phyloP scores from a whole-genome alignment of 2,797 vertebrate species.

The Fistularia commersonii region DNA sequence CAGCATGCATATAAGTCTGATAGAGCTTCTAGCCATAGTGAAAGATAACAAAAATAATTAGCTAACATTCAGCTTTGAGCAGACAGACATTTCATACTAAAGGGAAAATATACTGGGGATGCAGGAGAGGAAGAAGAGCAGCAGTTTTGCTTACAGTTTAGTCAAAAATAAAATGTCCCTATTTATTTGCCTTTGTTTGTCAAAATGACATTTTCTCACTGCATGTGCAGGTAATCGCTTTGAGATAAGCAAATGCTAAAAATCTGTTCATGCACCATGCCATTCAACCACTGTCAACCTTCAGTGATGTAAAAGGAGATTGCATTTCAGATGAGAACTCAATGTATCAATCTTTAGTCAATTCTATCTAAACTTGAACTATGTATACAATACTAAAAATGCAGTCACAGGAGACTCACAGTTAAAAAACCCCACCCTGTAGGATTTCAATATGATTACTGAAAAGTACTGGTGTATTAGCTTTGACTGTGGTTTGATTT shows the following conservation, averaged over 20 bases:
- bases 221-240: constrained; percentile 44
- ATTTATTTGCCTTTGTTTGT: constrained; percentile 44
- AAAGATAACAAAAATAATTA: constrained; percentile 83
- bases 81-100: constrained; percentile 56
- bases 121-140: constrained; percentile 48
- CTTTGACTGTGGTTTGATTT: no score
- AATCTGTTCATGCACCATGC: constrained; percentile 25
- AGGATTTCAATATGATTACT: no score
- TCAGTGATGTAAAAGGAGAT: no score
- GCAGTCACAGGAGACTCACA: no score
- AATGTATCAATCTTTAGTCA: no score
- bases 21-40: constrained; percentile 72
- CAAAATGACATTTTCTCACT: constrained; percentile 32
- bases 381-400: background rate
- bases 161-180: constrained; percentile 47
- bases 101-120: constrained; percentile 47
- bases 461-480: no score
- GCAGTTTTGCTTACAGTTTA: constrained; percentile 46
- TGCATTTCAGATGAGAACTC: no score
- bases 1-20: constrained; percentile 74
- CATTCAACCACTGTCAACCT: no score
- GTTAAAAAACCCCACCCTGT: no score
- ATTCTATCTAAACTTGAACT: constrained; percentile 1
- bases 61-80: constrained; percentile 76
- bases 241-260: constrained; percentile 57